These are phyloP conservation scores for Tetrao urogallus DNA, from an alignment of 2,113 vertebrate species.

Conservation along the genomic window DNA sequence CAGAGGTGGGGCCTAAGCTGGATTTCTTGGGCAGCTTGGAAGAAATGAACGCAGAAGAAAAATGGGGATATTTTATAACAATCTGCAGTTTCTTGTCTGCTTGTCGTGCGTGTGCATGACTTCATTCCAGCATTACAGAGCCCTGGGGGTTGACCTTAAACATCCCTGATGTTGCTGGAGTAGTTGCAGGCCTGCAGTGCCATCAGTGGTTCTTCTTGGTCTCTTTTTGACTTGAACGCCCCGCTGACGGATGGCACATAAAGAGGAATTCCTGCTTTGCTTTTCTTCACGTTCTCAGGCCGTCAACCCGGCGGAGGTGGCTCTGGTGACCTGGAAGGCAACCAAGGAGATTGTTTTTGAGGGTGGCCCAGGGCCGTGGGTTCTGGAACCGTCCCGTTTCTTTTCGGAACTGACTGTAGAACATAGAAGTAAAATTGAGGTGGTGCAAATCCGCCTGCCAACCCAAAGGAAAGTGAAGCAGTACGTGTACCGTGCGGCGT, in stretches of 20 bases:
- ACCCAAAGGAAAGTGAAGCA: constrained; percentile 64
- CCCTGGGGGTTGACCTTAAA: background rate
- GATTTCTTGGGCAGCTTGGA: background rate
- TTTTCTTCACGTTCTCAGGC: constrained; percentile 39
- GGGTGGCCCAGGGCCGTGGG: constrained; percentile 69
- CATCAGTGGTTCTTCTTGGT: background rate
- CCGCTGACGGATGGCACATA: background rate
- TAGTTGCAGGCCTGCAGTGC: background rate
- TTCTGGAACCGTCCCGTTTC: constrained; percentile 73
- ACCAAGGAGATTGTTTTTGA: constrained; percentile 68
- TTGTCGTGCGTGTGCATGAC: background rate
- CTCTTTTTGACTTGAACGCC: too few species aligned
- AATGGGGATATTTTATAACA: background rate
- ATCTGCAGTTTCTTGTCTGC: background rate
- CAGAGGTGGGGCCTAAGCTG: background rate
- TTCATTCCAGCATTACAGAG: background rate
- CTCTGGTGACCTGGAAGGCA: constrained; percentile 63
- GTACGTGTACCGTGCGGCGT: constrained; percentile 56
- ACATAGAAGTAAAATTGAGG: constrained; percentile 13
- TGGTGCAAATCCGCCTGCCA: constrained; percentile 48
- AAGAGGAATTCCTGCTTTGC: background rate
- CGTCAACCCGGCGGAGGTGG: constrained; percentile 66
- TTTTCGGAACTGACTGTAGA: constrained; percentile 63
- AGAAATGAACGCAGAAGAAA: background rate
- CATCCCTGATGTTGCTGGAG: background rate